A percentile compares a stretch with the other conserved stretches of the same genome.
Evolutionary conservation across 1,140 invertebrate genomes (phyloP).

Genomic region (Proales similis): DNA sequence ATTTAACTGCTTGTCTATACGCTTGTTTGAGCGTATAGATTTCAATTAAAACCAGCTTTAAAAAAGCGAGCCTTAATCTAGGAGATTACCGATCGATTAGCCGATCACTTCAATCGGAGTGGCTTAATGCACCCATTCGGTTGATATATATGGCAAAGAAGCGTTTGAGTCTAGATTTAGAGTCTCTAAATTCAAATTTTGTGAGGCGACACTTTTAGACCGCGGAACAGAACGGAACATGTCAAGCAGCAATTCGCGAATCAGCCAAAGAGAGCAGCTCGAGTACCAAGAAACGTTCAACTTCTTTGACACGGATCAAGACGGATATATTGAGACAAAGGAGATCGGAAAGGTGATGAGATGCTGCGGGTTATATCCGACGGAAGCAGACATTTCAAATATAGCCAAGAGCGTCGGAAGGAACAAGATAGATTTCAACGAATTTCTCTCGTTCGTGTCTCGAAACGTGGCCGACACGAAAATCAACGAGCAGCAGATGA

Average conservation of each 20-base stretch:
- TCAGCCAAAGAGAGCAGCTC: constrained; percentile 15
- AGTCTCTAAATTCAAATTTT: too few relatives aligned
- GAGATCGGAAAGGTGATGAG: constrained; percentile 35
- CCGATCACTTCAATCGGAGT: too few relatives aligned
- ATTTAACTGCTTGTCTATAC: too few relatives aligned
- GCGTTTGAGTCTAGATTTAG: too few relatives aligned
- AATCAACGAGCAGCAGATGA: constrained; percentile 29
- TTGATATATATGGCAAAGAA: too few relatives aligned
- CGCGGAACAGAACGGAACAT: too few relatives aligned
- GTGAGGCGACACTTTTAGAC: too few relatives aligned
- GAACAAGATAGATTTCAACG: constrained; percentile 23
- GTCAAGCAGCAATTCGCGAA: background rate
- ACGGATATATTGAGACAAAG: constrained; percentile 13
- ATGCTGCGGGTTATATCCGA: constrained; percentile 24
- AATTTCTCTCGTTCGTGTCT: constrained; percentile 12
- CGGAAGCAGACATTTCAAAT: constrained; percentile 5
- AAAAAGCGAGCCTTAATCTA: too few relatives aligned
- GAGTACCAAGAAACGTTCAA: constrained; percentile 34
- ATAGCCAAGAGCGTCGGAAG: constrained; percentile 15
- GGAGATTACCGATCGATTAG: too few relatives aligned
- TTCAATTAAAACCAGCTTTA: too few relatives aligned
- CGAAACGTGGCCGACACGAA: constrained; percentile 4
- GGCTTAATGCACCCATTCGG: too few relatives aligned
- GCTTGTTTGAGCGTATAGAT: too few relatives aligned
- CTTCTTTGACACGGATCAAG: constrained; percentile 25